Conservation (phyloP, 2,113 vertebrate species). For the Dissostichus mawsoni region DNA sequence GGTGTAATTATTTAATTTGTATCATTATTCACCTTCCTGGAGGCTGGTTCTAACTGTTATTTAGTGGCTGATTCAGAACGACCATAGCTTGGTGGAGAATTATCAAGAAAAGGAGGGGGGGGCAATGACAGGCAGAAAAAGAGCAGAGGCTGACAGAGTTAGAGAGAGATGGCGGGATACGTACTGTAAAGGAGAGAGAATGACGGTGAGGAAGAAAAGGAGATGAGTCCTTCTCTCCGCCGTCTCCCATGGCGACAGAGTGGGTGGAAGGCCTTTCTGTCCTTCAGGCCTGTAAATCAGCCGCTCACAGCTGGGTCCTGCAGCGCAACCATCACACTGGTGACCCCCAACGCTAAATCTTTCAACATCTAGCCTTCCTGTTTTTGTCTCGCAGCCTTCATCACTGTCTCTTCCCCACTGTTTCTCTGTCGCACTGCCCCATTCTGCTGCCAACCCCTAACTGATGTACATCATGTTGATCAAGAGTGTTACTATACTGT, state of each 20-base stretch:
- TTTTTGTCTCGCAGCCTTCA: slow-evolving; percentile 11
- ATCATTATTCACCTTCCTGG: slow-evolving; percentile 26
- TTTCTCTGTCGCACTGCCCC: not conserved
- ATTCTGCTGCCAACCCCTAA: not conserved
- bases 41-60: slow-evolving; percentile 21
- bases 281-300: slow-evolving; percentile 73
- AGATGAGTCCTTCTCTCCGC: slow-evolving; percentile 60
- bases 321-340: slow-evolving; percentile 18
- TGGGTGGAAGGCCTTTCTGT: slow-evolving; percentile 68
- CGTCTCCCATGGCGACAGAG: slow-evolving; percentile 72
- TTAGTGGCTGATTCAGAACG: slow-evolving; percentile 25
- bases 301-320: slow-evolving; percentile 61
- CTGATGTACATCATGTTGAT: not conserved
- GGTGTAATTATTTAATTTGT: slow-evolving; percentile 34
- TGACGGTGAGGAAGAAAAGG: slow-evolving; percentile 35
- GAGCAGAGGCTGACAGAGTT: not conserved
- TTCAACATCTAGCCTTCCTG: slow-evolving; percentile 10
- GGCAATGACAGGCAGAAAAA: not conserved
- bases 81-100: slow-evolving; percentile 6
- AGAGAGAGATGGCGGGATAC: slow-evolving; percentile 18
- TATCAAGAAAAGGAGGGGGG: not conserved
- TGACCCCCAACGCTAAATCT: slow-evolving; percentile 28
- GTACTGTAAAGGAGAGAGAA: slow-evolving; percentile 5
- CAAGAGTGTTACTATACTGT: not conserved
- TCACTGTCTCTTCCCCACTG: not conserved